These are phyloP conservation scores for Agrochola circellaris DNA, from an alignment of 2,888 invertebrate species.

Conservation along the genomic window DNA sequence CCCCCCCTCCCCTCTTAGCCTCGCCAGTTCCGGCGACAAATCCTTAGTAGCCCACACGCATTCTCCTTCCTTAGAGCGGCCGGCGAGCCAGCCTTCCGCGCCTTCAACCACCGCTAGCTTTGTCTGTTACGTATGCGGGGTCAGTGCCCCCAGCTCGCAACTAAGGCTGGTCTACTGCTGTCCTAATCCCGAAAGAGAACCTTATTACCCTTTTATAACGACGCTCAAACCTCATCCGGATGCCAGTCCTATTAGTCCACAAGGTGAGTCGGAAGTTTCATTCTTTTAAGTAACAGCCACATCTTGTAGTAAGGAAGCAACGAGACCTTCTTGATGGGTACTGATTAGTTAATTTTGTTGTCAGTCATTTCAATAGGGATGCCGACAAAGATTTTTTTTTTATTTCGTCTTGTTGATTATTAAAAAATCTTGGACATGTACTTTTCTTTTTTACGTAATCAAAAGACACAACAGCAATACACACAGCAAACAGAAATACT, in stretches of 20 bases:
- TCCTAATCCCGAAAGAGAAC: slow-evolving; percentile 95
- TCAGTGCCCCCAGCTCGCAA: slow-evolving; percentile 94
- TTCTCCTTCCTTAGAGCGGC: slow-evolving; percentile 80
- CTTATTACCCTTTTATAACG: slow-evolving; percentile 97
- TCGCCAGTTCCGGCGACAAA: slow-evolving; percentile 87
- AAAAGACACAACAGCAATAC: too few relatives aligned
- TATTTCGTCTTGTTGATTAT: too few relatives aligned
- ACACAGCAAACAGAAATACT: too few relatives aligned
- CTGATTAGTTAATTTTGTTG: neutral
- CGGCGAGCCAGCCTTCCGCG: slow-evolving; percentile 75
- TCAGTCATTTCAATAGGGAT: neutral
- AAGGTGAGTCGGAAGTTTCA: slow-evolving; percentile 89
- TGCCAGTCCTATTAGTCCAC: slow-evolving; percentile 96
- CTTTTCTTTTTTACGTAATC: too few relatives aligned
- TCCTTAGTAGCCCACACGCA: slow-evolving; percentile 80
- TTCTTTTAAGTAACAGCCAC: neutral
- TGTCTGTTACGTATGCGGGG: slow-evolving; percentile 97
- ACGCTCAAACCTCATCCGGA: slow-evolving; percentile 95
- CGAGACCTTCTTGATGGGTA: neutral
- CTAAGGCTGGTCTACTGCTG: slow-evolving; percentile 96
- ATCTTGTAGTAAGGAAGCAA: neutral
- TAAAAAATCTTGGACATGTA: too few relatives aligned
- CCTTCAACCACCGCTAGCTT: slow-evolving; percentile 89
- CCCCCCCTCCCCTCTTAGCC: slow-evolving; percentile 87
- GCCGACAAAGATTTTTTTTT: too few relatives aligned